A percentile compares a stretch with the other conserved stretches of the same genome.
phyloP scores from a whole-genome alignment of 2,888 invertebrate genomes.

The Polymixis flavicincta region DNA sequence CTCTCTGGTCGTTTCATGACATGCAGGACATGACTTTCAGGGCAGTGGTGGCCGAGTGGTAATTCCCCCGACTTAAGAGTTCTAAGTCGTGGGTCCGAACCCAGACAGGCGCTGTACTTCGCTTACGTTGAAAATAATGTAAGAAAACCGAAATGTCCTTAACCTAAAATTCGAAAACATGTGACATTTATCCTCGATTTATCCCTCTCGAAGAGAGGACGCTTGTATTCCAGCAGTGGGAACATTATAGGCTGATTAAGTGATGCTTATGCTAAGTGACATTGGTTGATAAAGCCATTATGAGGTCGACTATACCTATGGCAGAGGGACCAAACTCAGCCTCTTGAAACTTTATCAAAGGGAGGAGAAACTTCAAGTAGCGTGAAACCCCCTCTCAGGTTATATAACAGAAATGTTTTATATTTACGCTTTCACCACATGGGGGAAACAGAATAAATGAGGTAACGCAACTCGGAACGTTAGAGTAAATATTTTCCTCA shows the following conservation, averaged over 20 bases:
- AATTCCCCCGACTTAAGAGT: too few species aligned
- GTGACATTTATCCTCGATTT: too few species aligned
- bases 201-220: too few species aligned
- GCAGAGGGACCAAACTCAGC: constrained; percentile 5
- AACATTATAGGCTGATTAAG: too few species aligned
- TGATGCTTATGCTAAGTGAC: neutral
- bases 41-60: too few species aligned
- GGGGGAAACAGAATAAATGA: constrained; percentile 8
- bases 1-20: too few species aligned
- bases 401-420: neutral
- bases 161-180: too few species aligned
- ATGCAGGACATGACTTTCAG: neutral
- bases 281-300: neutral
- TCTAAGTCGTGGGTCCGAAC: too few species aligned
- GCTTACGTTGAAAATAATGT: too few species aligned
- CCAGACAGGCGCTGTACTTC: too few species aligned
- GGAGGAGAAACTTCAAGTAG: neutral
- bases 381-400: neutral
- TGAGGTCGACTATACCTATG: neutral
- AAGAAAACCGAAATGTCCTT: too few species aligned
- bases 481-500: constrained; percentile 22
- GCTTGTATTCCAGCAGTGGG: too few species aligned
- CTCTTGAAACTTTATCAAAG: constrained; percentile 10
- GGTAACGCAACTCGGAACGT: neutral
- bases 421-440: neutral